These are phyloP conservation scores for Cepaea hortensis DNA, from an alignment of 2,888 invertebrate species.

Conservation along the genomic window DNA sequence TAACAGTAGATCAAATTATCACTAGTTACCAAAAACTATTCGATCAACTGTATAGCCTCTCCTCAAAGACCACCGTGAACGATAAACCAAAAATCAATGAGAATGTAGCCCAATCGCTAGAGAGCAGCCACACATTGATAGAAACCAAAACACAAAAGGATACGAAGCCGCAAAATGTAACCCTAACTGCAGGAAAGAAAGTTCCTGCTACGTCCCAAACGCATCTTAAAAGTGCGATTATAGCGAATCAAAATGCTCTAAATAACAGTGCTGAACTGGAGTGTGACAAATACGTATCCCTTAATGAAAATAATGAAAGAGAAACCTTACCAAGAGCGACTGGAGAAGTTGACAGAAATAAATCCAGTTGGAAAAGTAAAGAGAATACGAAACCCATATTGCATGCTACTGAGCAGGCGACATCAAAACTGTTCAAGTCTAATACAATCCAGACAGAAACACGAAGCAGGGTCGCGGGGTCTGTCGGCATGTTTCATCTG, in stretches of 20 bases:
- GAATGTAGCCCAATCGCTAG: background rate
- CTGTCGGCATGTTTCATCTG: background rate
- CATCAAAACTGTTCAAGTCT: background rate
- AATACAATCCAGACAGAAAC: background rate
- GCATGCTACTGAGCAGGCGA: background rate
- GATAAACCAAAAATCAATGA: background rate
- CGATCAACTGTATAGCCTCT: background rate
- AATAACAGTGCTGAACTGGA: background rate
- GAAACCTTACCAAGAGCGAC: too few relatives aligned
- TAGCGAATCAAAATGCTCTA: background rate
- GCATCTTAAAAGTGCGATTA: too few relatives aligned
- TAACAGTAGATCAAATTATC: conserved; percentile 41
- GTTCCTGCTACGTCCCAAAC: background rate
- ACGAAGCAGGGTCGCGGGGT: background rate
- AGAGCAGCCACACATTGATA: background rate
- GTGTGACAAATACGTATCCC: background rate
- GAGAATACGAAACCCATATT: too few relatives aligned
- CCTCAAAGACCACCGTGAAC: background rate
- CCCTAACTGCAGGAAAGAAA: background rate
- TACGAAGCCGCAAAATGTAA: background rate
- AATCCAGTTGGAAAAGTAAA: too few relatives aligned
- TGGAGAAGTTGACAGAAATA: too few relatives aligned
- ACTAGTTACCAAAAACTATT: conserved; percentile 38
- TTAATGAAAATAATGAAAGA: too few relatives aligned
- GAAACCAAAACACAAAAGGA: background rate